Conservation (phyloP, 2,888 invertebrate genomes). For the Macrosiphum euphorbiae region DNA sequence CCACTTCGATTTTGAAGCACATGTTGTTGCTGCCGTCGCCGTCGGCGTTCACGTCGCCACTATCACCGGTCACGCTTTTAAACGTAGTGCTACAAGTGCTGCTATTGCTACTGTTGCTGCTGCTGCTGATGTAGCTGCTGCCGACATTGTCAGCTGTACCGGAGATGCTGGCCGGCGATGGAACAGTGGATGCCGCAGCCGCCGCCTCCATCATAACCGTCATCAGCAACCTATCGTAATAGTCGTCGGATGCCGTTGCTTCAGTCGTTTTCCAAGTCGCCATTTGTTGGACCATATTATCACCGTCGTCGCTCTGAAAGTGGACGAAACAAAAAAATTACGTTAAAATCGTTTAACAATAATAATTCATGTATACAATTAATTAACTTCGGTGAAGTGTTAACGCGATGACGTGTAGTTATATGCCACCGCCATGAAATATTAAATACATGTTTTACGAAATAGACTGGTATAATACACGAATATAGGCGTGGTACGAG, state of each 20-base stretch:
- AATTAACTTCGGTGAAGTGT: too few relatives aligned
- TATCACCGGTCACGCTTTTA: constrained; percentile 48
- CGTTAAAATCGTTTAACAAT: neutral
- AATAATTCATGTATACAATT: too few relatives aligned
- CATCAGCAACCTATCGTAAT: constrained; percentile 44
- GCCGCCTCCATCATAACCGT: constrained; percentile 46
- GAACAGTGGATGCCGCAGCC: neutral
- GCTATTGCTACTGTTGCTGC: constrained; percentile 6
- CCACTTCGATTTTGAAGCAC: neutral
- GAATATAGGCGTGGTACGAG: neutral
- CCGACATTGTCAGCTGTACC: neutral
- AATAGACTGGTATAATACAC: neutral
- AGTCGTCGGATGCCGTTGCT: constrained; percentile 15
- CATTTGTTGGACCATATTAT: neutral
- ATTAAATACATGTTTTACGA: neutral
- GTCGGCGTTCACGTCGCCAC: constrained; percentile 65
- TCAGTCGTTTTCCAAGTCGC: constrained; percentile 22
- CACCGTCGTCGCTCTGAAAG: constrained; percentile 16
- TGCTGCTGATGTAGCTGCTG: neutral
- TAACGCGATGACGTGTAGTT: neutral
- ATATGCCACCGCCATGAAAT: neutral
- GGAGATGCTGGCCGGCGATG: neutral
- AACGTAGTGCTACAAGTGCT: constrained; percentile 20
- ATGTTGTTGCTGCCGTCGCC: constrained; percentile 70
- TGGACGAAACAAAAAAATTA: neutral